A percentile compares a stretch with the other conserved stretches of the same genome.
These are phyloP conservation scores for Cryptocheilus praepositus DNA, from an alignment of 2,888 invertebrate species.

Conservation along the genomic window DNA sequence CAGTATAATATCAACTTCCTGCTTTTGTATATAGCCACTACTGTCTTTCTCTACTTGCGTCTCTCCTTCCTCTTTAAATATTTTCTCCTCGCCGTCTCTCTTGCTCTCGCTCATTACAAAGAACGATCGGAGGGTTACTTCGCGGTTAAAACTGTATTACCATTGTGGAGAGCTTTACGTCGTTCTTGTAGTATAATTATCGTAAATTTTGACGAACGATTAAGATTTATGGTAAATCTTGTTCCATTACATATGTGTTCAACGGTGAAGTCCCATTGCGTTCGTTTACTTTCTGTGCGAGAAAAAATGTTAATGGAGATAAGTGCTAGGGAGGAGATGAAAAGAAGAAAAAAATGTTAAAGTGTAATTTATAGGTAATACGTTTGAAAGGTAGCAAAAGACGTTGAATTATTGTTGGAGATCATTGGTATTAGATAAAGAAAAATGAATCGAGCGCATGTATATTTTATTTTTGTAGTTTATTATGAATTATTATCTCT, in stretches of 20 bases:
- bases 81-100: slow-evolving; percentile 7
- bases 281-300: slow-evolving; percentile 49
- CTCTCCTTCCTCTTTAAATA: slow-evolving; percentile 7
- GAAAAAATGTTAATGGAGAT: slow-evolving; percentile 5
- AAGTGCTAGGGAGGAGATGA: neutral
- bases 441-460: slow-evolving; percentile 29
- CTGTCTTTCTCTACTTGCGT: too few relatives aligned
- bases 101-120: too few relatives aligned
- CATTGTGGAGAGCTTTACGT: too few relatives aligned
- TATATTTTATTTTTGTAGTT: slow-evolving; percentile 44
- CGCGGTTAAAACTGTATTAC: neutral
- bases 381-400: neutral
- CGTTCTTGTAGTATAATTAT: too few relatives aligned
- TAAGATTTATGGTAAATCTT: slow-evolving; percentile 11
- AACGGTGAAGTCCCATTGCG: slow-evolving; percentile 22
- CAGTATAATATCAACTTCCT: slow-evolving; percentile 24
- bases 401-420: slow-evolving; percentile 17
- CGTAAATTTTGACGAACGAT: too few relatives aligned
- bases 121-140: neutral
- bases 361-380: neutral
- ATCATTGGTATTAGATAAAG: slow-evolving; percentile 32
- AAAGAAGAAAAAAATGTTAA: neutral
- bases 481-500: slow-evolving; percentile 18
- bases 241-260: slow-evolving; percentile 45
- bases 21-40: slow-evolving; percentile 48